A percentile compares a stretch with the other conserved stretches of the same genome.
phyloP scores from a whole-genome alignment of 2,113 vertebrate species.

The Ia io region DNA sequence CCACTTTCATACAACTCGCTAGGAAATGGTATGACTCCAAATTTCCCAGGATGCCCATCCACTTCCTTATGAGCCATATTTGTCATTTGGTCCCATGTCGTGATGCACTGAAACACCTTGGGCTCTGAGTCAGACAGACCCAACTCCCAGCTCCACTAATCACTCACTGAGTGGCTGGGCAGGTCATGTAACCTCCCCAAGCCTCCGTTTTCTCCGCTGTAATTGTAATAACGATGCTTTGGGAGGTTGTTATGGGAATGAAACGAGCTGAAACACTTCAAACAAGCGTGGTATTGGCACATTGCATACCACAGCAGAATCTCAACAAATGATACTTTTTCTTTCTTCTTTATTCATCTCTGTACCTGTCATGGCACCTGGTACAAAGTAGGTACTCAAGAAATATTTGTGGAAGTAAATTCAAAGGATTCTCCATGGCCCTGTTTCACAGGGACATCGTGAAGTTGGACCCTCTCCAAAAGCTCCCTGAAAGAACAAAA shows the following conservation, averaged over 20 bases:
- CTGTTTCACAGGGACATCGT: constrained; percentile 28
- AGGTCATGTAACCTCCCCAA: not conserved
- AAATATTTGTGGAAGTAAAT: constrained; percentile 49
- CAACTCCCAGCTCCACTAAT: not conserved
- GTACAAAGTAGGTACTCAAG: constrained; percentile 46
- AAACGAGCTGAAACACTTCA: not conserved
- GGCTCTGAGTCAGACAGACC: not conserved
- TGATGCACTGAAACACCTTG: not conserved
- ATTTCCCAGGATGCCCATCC: not conserved
- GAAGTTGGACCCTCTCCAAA: constrained; percentile 62
- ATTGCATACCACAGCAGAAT: not conserved
- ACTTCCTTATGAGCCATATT: not conserved
- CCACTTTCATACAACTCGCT: not conserved
- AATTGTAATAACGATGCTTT: not conserved
- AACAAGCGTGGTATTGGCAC: not conserved
- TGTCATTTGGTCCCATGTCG: not conserved
- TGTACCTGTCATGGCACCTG: constrained; percentile 23
- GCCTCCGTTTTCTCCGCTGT: constrained; percentile 1
- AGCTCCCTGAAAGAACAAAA: constrained; percentile 63
- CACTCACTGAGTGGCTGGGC: not conserved
- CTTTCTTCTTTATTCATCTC: constrained; percentile 40
- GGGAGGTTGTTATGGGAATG: not conserved
- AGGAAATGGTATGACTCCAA: not conserved
- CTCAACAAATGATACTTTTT: constrained; percentile 2
- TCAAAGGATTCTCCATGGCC: constrained; percentile 42